phyloP scores from a whole-genome alignment of 2,797 vertebrate genomes.

The Enteromius fasciolatus region DNA sequence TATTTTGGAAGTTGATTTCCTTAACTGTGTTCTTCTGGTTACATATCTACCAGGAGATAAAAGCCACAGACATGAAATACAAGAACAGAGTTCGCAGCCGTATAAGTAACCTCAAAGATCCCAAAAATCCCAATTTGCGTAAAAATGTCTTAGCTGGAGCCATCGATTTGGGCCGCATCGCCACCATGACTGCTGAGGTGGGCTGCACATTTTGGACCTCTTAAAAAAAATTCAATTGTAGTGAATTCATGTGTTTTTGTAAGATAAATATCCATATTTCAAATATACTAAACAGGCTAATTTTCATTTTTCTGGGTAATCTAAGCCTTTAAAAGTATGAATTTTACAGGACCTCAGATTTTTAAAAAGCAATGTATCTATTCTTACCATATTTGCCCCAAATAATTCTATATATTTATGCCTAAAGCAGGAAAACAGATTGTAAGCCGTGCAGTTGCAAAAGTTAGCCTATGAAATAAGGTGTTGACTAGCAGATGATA shows the following conservation, averaged over 20 bases:
- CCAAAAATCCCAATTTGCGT: constrained; percentile 91
- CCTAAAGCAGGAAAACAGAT: not conserved
- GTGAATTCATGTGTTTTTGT: too few species aligned
- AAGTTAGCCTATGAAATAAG: not conserved
- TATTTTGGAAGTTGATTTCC: constrained; percentile 41
- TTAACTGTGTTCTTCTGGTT: constrained; percentile 66
- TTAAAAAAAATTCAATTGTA: too few species aligned
- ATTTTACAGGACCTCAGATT: not conserved
- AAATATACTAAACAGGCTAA: too few species aligned
- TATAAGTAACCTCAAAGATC: constrained; percentile 98
- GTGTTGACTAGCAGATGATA: not conserved
- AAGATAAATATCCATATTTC: too few species aligned
- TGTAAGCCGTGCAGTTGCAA: not conserved
- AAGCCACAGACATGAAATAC: constrained; percentile 95
- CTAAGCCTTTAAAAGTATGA: not conserved
- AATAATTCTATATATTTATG: not conserved
- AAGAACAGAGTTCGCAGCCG: constrained; percentile 95
- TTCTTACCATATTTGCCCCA: not conserved
- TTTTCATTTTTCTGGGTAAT: too few species aligned
- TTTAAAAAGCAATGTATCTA: not conserved
- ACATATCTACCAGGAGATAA: constrained; percentile 97
- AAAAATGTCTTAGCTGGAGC: constrained; percentile 89
- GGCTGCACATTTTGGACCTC: constrained; percentile 9
- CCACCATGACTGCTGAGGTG: constrained; percentile 95
- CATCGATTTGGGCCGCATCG: constrained; percentile 84